phyloP scores from a whole-genome alignment of 53 echinoderm and acorn worm species.

The Zoroaster sp. region DNA sequence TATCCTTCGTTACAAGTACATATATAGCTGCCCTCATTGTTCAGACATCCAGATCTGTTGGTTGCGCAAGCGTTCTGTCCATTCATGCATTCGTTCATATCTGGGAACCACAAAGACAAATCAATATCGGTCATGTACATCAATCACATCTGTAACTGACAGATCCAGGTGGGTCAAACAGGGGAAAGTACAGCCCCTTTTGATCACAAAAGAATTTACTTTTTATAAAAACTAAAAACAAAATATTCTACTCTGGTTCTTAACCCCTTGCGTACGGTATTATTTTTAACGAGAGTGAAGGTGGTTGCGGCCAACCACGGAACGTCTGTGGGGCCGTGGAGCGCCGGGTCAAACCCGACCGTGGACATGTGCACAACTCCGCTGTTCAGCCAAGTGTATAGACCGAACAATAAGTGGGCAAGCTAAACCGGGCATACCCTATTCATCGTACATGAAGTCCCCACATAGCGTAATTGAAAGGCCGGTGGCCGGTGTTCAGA shows the following conservation, averaged over 20 bases:
- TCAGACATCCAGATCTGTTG: background rate
- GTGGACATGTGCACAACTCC: too few species aligned
- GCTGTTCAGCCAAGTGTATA: too few species aligned
- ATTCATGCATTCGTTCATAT: background rate
- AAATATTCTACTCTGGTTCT: too few species aligned
- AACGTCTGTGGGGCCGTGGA: too few species aligned
- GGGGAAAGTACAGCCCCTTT: background rate
- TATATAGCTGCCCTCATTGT: constrained; percentile 36
- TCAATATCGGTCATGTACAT: background rate
- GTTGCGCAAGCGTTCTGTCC: constrained; percentile 55
- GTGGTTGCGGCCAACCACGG: too few species aligned
- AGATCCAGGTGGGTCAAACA: background rate
- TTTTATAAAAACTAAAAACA: too few species aligned
- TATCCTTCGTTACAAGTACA: constrained; percentile 11
- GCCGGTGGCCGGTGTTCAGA: too few species aligned
- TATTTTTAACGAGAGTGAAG: background rate
- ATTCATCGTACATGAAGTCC: too few species aligned
- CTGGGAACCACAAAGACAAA: background rate
- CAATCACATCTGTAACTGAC: background rate
- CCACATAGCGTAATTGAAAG: too few species aligned
- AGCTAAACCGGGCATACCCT: too few species aligned
- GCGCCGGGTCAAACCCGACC: too few species aligned
- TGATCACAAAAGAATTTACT: background rate
- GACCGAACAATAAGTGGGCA: too few species aligned
- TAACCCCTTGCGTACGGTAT: background rate